Conservation (phyloP, 64 coral and sea anemone genomes). For the Cladopsammia gracilis region DNA sequence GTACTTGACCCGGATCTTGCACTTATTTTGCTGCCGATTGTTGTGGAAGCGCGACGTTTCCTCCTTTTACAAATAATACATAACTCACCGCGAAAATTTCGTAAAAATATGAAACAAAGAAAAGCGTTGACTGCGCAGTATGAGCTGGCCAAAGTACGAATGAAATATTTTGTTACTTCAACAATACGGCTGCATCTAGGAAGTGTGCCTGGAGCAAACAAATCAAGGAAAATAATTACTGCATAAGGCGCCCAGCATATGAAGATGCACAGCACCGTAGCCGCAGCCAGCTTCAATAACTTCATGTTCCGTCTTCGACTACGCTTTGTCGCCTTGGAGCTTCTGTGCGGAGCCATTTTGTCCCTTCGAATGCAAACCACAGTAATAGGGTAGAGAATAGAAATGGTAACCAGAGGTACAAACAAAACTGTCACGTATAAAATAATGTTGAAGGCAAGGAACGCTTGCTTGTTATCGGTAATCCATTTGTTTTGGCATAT, state of each 20-base stretch:
- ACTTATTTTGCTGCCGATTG: no score
- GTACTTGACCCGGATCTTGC: no score
- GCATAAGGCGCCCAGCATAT: conserved; percentile 31
- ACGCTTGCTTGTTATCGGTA: not conserved
- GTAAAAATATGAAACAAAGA: not conserved
- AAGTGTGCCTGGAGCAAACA: not conserved
- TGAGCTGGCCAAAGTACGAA: not conserved
- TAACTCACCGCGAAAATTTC: not conserved
- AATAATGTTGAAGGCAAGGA: not conserved
- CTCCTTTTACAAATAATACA: not conserved
- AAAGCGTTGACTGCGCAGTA: not conserved
- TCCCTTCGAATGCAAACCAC: not conserved
- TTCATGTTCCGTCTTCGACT: not conserved
- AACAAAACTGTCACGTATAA: not conserved
- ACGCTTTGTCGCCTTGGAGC: not conserved
- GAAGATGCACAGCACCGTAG: not conserved
- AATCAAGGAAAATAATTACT: not conserved
- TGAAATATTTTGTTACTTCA: not conserved
- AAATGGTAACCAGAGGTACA: conserved; percentile 2
- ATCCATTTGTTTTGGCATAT: not conserved
- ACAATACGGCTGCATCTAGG: not conserved
- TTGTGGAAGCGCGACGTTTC: no score
- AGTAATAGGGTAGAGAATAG: not conserved
- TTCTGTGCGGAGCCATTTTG: conserved; percentile 24
- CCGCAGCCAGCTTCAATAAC: conserved; percentile 23